Base-by-base conservation (phyloP, 37 sponge, comb jelly and placozoan genomes). In the Theonella swinhoei region DNA sequence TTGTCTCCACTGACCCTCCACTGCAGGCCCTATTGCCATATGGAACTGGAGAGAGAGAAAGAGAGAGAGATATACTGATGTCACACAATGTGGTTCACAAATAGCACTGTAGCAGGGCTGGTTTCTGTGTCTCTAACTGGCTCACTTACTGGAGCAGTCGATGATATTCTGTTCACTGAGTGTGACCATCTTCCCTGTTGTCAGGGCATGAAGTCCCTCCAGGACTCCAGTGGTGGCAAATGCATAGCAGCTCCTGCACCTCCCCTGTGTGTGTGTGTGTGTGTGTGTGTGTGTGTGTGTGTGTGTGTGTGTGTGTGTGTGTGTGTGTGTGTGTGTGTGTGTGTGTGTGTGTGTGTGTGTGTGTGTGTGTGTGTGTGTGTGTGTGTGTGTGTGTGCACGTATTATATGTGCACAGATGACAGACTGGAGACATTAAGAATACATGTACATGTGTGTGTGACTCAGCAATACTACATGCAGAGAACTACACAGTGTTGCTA, bases 81-180 rank as follows among this genome's bases (percentile, higher is more conserved):
- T 7, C 7, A 47, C n/a, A n/a, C n/a, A n/a, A n/a, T n/a, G n/a
- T n/a, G n/a, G n/a, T n/a, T n/a, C n/a, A n/a, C n/a, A n/a, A n/a
- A n/a, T n/a, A n/a, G n/a, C n/a, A 20, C 19, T 22, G 20, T 59
- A 59, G 20, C 61, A 59, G n/a, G n/a, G n/a, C n/a, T n/a, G n/a
- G n/a, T n/a, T n/a, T n/a, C n/a, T n/a, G n/a, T n/a, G n/a, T n/a
- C n/a, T n/a, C n/a, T n/a, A n/a, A n/a, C n/a, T 14, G 54, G 14
- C 54, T 47, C 7, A 47, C 54, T 47, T 47, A 54, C 37, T 28
- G 29, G 89, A 85, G 78, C 94, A 93, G 39, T 93, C 94, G 30
- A 93, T 66, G 31, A 93, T 68, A 40, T 93, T 89, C 77, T 93
- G 94, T 38, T 79, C 89, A 68, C 87, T 85, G 37, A 93, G 89